A percentile compares a stretch with the other conserved stretches of the same genome.
phyloP scores from a whole-genome alignment of 2,113 vertebrate genomes.

The Promerops cafer region DNA sequence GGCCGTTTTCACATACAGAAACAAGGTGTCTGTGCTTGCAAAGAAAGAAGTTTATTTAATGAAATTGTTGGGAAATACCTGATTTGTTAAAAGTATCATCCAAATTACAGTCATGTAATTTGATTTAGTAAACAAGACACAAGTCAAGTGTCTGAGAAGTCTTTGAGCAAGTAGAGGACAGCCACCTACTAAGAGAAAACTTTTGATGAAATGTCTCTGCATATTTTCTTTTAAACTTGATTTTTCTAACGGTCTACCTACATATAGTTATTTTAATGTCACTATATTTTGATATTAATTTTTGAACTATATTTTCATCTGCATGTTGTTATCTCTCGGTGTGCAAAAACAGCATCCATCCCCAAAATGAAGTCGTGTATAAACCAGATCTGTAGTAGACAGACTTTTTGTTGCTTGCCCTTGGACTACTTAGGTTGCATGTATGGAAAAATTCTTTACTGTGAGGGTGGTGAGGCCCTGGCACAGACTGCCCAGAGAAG shows the following conservation, averaged over 20 bases:
- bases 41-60: not conserved
- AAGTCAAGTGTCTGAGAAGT: not conserved
- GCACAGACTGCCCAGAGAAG: not conserved
- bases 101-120: not conserved
- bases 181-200: not conserved
- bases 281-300: not conserved
- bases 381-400: no score
- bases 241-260: not conserved
- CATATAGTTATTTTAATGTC: not conserved
- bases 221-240: not conserved
- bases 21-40: not conserved
- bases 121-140: no score
- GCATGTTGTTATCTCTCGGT: not conserved
- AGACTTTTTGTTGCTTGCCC: not conserved
- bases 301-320: not conserved
- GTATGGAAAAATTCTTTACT: rapidly evolving
- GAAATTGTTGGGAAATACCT: not conserved
- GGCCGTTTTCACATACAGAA: not conserved
- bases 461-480: rapidly evolving
- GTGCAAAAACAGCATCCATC: not conserved
- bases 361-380: not conserved
- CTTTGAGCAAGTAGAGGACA: not conserved
- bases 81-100: not conserved
- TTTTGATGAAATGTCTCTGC: not conserved
- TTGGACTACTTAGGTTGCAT: not conserved